These are phyloP conservation scores for Zygogramma bicolorata DNA, from an alignment of 2,888 invertebrate species.

Conservation along the genomic window DNA sequence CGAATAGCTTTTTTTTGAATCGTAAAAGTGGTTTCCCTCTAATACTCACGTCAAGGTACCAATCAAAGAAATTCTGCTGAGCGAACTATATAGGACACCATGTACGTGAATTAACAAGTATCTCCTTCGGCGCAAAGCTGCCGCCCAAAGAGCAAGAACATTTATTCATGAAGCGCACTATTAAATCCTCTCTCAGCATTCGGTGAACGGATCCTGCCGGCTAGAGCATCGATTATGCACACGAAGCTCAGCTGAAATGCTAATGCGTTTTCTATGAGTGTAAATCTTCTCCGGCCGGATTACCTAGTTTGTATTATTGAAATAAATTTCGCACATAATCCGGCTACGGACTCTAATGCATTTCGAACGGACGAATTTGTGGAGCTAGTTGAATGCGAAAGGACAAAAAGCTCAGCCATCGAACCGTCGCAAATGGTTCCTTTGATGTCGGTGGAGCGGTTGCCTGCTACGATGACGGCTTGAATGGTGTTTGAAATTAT, in stretches of 20 bases:
- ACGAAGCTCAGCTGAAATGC: slow-evolving; percentile 34
- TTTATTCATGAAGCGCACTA: background rate
- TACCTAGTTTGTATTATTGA: slow-evolving; percentile 50
- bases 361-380: slow-evolving; percentile 27
- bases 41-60: background rate
- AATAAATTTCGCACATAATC: slow-evolving; percentile 50
- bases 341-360: slow-evolving; percentile 44
- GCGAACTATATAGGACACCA: background rate
- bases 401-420: background rate
- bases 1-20: too few relatives aligned
- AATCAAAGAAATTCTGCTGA: background rate
- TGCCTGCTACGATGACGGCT: background rate
- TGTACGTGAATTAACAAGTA: background rate
- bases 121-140: background rate
- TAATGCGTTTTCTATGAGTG: slow-evolving; percentile 51
- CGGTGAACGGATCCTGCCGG: background rate
- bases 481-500: background rate
- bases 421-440: slow-evolving; percentile 6
- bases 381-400: background rate
- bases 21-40: background rate
- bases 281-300: slow-evolving; percentile 47
- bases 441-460: background rate
- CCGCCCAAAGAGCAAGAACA: background rate
- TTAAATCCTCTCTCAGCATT: background rate
- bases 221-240: slow-evolving; percentile 21